A percentile compares a stretch with the other conserved stretches of the same genome.
phyloP scores from a whole-genome alignment of 1,140 invertebrate genomes.

The Lineus longissimus region DNA sequence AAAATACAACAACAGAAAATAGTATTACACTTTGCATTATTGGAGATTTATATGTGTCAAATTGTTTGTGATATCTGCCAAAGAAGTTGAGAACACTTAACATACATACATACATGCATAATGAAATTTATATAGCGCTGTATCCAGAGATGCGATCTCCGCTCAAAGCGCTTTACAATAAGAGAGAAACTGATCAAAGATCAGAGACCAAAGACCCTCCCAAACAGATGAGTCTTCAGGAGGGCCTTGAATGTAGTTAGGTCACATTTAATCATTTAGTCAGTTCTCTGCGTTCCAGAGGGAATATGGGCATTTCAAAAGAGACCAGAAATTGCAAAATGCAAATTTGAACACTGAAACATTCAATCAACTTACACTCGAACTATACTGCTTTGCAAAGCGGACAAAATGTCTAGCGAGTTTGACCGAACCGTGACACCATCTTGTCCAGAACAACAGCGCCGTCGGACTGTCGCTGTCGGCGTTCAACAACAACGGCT shows the following conservation, averaged over 20 bases:
- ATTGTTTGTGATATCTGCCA: neutral
- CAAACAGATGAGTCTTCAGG: too few species aligned
- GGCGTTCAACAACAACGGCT: slow-evolving; percentile 35
- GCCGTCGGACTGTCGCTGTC: slow-evolving; percentile 36
- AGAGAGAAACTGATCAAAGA: too few species aligned
- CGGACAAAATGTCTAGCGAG: slow-evolving; percentile 34
- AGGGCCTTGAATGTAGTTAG: too few species aligned
- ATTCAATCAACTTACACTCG: slow-evolving; percentile 11
- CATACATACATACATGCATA: neutral
- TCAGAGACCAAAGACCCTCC: too few species aligned
- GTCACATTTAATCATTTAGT: neutral
- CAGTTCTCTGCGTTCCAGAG: too few species aligned
- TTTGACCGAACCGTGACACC: slow-evolving; percentile 43
- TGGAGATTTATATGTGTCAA: neutral
- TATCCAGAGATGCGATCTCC: too few species aligned
- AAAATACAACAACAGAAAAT: slow-evolving; percentile 7
- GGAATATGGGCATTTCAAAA: too few species aligned
- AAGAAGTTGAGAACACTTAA: neutral
- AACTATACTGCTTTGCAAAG: slow-evolving; percentile 34
- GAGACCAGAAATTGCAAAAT: too few species aligned
- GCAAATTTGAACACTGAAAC: too few species aligned
- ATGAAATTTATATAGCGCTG: too few species aligned
- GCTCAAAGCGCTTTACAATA: too few species aligned
- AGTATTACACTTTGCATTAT: neutral
- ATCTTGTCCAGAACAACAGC: slow-evolving; percentile 50